Evolutionary conservation across 2,113 vertebrate genomes (phyloP), one percentile per base, ranked within the genome.

Genomic region (Psittacula cyanocephala): DNA sequence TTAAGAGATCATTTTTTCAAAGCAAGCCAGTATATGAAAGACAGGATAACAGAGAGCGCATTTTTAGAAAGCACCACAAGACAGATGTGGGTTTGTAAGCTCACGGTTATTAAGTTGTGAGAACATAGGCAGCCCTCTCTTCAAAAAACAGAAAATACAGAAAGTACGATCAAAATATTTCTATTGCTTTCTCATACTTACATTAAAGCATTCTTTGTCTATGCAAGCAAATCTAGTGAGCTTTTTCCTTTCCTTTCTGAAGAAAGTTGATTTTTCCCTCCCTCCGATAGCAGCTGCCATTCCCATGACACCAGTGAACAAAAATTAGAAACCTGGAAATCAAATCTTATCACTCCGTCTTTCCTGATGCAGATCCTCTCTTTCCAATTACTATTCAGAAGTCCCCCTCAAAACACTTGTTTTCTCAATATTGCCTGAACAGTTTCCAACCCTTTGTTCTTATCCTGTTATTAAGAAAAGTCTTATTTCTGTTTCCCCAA

Each of bases 1-100:
- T 64, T 35, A 59, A 76, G 81, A 18, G 1, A 12, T 5, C 7
- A 1, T 41, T 55, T 77, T 79, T 71, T 41, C 41, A 67, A 62
- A 92, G 29, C 17, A 68, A 95, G 22, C 24, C n/a, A 59, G 10
- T 43, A 39, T 52, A 65, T 10, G 16, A 76, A 91, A 85, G 22
- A 33, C 0, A 19, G 13, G 5, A 4, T 4, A 43, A 39, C 69
- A 46, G 13, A 65, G 4, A 72, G 17, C 8, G 41, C 2, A 0
- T 43, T 67, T 87, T 81, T 14, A 64, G 69, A 74, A 82, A 88
- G 19, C 29, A 67, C 16, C 25, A 39, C 15, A 69, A 41, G 47
- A 44, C 17, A 74, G 16, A 4, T 47, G 11, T 33, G 41, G 13
- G 25, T 80, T n/a, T 79, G 29, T 29, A 92, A 49, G 19, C 28